Evolutionary conservation across 2,113 vertebrate species (phyloP), one percentile per base, ranked within the genome.

Genomic region (Thunnus maccoyii): DNA sequence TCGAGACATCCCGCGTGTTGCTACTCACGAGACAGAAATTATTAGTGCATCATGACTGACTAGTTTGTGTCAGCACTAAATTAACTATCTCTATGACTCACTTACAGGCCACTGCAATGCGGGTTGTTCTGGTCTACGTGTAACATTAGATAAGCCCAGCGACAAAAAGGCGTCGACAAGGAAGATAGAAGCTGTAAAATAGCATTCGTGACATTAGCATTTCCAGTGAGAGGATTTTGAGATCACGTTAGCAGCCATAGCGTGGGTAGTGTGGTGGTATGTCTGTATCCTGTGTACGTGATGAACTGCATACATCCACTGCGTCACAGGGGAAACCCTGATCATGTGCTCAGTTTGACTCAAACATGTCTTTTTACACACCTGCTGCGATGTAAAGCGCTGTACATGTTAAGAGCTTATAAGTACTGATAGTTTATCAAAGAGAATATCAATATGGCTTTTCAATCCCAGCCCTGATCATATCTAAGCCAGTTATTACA

Each of bases 251-350:
- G 64, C 51, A 63, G 60, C 6, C 13, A 20, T 2, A 9, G 7
- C 12, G 51, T 16, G 72, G 50, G 54, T 50, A 55, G 54, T 55
- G 22, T 57, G 58, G 52, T 64, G 69, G 7, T 63, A 81, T 76
- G 46, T 14, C 66, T 12, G 76, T 25, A 82, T 87, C 86, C 79
- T 89, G 92, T 54, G 76, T 94, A 93, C 88, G 92, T 93, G 92
- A 91, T 86, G 85, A 80, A 67, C 74, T 3, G 91, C 90, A 91
- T 70, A 79, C 78, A 60, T n/a, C 47, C 17, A 9, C 55, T 1
- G 54, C 87, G 89, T 91, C 89, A 88, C 0, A 18, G 78, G 86
- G 91, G 87, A 90, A 90, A 86, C 73, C 85, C 88, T 57, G 54
- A 69, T 86, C 92, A 89, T 1, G 87, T 85, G 89, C 16, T 46